Evolutionary conservation across 2,888 invertebrate genomes (phyloP), one percentile per base, ranked within the genome.

Genomic region (Clusia tigrina): DNA sequence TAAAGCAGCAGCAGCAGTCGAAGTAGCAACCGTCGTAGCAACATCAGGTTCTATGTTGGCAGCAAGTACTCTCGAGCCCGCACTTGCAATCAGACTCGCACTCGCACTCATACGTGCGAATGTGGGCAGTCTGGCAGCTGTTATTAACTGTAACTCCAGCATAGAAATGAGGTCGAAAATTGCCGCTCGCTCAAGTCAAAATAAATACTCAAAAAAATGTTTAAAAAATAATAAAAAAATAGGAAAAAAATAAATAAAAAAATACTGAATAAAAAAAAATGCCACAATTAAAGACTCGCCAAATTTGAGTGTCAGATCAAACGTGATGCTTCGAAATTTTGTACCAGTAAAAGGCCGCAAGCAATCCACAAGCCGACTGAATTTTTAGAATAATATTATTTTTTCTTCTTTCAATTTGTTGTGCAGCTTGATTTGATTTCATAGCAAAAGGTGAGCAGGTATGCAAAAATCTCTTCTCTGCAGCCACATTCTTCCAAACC

Each of bases 51-150:
- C 22, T 24, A 12, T 60, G 17, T 18, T 15, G 17, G 42, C 58
- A 3, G 60, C 64, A 66, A 71, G 65, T 68, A 68, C 68, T 62
- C 70, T 69, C 64, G 68, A 55, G 26, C 64, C 58, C 46, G 18
- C 52, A 59, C 18, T 22, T 42, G 23, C 23, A 54, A 17, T 32
- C 18, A n/a, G 26, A 53, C 59, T 55, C 17, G 25, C 51, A 55
- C 25, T 26, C 37, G 67, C 55, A 65, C 67, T 68, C 69, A 70
- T 68, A 70, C 65, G 65, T 52, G 58, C 58, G 54, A 62, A 65
- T 62, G 61, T 12, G 12, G 32, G 6, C 12, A 32, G 32, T 32
- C 32, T 9, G 12, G 32, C 5, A 32, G 32, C 42, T 10, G 42
- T 17, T 42, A 2, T 17, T 42, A 42, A 42, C 42, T 42, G 42